Evolutionary conservation across 1,140 invertebrate species (phyloP).

Genomic region (Bicyclus anynana): DNA sequence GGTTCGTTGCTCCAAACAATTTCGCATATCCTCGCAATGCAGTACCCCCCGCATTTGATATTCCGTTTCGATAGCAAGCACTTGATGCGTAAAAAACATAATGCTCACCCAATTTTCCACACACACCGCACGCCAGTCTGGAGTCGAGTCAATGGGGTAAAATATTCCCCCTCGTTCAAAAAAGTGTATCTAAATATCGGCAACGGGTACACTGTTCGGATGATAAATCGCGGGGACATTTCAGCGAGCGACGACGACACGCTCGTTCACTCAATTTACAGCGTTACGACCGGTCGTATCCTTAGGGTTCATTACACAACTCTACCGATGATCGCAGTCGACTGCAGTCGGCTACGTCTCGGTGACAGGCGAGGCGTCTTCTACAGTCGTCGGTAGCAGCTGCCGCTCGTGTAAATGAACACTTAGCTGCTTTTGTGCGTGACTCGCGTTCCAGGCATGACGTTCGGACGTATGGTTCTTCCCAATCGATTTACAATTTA

Average conservation of each 20-base stretch:
- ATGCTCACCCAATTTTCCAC: slow-evolving; percentile 25
- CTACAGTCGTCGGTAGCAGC: no score
- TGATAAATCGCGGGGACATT: slow-evolving; percentile 67
- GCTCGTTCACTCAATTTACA: no score
- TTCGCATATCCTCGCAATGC: background rate
- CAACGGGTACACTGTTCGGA: slow-evolving; percentile 37
- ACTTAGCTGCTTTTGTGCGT: no score
- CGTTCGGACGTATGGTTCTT: no score
- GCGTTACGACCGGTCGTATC: no score
- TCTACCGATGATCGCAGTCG: no score
- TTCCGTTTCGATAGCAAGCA: slow-evolving; percentile 8
- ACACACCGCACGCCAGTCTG: slow-evolving; percentile 12
- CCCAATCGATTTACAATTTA: no score
- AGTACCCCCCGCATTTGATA: background rate
- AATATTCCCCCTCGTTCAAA: slow-evolving; percentile 28
- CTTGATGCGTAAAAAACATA: slow-evolving; percentile 14
- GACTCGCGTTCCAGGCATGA: no score
- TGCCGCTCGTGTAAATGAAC: no score
- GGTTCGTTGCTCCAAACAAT: background rate
- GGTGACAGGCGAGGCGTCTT: no score
- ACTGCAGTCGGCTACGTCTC: no score
- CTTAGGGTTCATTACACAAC: no score
- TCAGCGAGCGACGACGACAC: slow-evolving; percentile 48
- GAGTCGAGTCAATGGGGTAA: slow-evolving; percentile 21
- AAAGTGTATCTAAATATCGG: slow-evolving; percentile 36